Evolutionary conservation across 2,888 invertebrate species (phyloP), one percentile per base, ranked within the genome.

Genomic region (Lochmaea capreae): DNA sequence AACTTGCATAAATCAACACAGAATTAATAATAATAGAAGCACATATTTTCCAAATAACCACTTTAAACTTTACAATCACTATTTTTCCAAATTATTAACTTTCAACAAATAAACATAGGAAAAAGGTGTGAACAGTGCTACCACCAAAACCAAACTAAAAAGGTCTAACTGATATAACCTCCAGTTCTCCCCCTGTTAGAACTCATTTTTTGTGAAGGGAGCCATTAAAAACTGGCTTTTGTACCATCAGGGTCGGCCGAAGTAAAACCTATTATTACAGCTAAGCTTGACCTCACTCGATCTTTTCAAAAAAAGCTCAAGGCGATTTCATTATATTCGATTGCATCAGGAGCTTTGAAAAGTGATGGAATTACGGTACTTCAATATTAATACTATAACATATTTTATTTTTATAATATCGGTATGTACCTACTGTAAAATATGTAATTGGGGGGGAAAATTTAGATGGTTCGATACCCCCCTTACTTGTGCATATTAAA

Each of bases 161-260:
- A 82, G 33, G 79, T 81, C 82, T 75, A 78, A 78, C 76, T 75
- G 76, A 76, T 79, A 81, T 81, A 80, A 18, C 16, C 54, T 16
- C 9, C 18, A 18, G 54, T 10, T 73, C 83, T 83, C 84, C 85
- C 85, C 84, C 81, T 83, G 82, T 82, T 83, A 83, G 83, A 82
- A 83, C 82, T 59, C n/a, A 14, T 81, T 84, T 83, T 83, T 81
- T 79, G 76, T 84, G 85, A 86, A 85, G 86, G 86, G 83, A 85
- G 87, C 86, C 86, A 86, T 87, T 87, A 86, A 86, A 86, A 85
- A 85, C 85, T 82, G 81, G 86, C 86, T 86, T 86, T 86, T 84
- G 85, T 86, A 84, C 83, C 81, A 81, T 78, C 79, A 79, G 80
- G 81, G 83, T 81, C 83, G 79, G 81, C 81, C 80, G 80, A 77